A percentile compares a stretch with the other conserved stretches of the same genome.
phyloP scores from a whole-genome alignment of 2,113 vertebrate species.

The Lynx canadensis region DNA sequence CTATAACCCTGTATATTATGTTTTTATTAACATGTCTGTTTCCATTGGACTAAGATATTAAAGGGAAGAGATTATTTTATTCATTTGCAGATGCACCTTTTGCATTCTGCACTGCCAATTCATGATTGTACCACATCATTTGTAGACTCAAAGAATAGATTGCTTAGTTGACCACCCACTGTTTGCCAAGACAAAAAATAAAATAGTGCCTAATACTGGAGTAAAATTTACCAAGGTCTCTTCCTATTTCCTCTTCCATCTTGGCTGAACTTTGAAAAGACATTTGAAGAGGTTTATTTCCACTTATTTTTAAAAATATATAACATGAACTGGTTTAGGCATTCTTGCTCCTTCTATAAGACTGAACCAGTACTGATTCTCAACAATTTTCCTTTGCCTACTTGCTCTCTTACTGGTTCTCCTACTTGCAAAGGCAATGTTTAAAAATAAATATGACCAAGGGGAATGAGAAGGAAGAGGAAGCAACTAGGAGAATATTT shows the following conservation, averaged over 20 bases:
- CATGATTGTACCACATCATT: background rate
- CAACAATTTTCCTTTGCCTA: background rate
- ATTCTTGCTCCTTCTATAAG: background rate
- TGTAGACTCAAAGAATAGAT: background rate
- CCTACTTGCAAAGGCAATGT: background rate
- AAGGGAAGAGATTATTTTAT: background rate
- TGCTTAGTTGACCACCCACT: background rate
- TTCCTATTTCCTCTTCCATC: background rate
- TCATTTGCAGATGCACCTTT: background rate
- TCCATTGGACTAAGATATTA: background rate
- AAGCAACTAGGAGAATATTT: background rate
- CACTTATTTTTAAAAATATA: background rate
- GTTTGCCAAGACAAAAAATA: background rate
- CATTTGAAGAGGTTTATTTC: background rate
- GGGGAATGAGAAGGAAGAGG: background rate
- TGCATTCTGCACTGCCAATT: background rate
- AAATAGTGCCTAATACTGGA: background rate
- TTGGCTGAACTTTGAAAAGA: background rate
- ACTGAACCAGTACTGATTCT: background rate
- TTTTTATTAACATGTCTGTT: background rate
- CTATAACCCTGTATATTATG: background rate
- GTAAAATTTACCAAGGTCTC: background rate
- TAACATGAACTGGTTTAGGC: background rate
- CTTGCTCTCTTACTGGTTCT: background rate
- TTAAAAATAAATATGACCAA: background rate